These are phyloP conservation scores for Apodemus agrarius DNA, from an alignment of 2,797 vertebrate species.

Conservation along the genomic window DNA sequence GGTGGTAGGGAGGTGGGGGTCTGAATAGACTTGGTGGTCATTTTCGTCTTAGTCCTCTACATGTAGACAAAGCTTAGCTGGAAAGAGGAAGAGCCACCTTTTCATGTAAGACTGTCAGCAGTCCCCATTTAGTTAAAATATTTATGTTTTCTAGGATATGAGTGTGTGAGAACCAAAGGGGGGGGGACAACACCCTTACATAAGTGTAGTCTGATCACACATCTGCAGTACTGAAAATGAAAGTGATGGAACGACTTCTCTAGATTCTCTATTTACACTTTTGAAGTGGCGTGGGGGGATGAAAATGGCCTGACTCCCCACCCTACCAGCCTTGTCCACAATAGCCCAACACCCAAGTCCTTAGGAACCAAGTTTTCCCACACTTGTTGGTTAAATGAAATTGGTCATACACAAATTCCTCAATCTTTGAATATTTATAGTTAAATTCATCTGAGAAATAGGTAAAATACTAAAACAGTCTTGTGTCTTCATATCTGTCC, in stretches of 20 bases:
- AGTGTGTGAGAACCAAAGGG: conserved; percentile 13
- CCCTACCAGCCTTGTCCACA: not conserved
- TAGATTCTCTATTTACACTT: conserved; percentile 72
- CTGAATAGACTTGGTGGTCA: not conserved
- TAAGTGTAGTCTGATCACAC: conserved; percentile 70
- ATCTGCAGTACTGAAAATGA: conserved; percentile 79
- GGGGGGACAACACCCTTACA: not conserved
- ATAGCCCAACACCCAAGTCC: not conserved
- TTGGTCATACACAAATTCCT: conserved; percentile 16
- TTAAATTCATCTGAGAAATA: not conserved
- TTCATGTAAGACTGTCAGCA: conserved; percentile 25
- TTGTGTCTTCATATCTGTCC: not conserved
- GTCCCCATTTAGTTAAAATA: conserved; percentile 50
- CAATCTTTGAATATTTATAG: conserved; percentile 1
- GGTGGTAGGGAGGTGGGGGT: not conserved
- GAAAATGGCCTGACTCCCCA: not conserved
- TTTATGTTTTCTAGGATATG: conserved; percentile 55
- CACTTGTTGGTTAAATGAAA: conserved; percentile 13
- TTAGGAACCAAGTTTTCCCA: conserved; percentile 19
- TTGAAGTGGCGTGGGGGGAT: conserved; percentile 17
- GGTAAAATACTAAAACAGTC: conserved; percentile 38
- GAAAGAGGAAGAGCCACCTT: conserved; percentile 58
- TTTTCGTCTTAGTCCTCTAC: conserved; percentile 60
- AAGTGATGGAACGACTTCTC: conserved; percentile 76
- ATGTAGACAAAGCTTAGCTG: conserved; percentile 21